Evolutionary conservation across 2,113 vertebrate species (phyloP).

Genomic region (Bos indicus): DNA sequence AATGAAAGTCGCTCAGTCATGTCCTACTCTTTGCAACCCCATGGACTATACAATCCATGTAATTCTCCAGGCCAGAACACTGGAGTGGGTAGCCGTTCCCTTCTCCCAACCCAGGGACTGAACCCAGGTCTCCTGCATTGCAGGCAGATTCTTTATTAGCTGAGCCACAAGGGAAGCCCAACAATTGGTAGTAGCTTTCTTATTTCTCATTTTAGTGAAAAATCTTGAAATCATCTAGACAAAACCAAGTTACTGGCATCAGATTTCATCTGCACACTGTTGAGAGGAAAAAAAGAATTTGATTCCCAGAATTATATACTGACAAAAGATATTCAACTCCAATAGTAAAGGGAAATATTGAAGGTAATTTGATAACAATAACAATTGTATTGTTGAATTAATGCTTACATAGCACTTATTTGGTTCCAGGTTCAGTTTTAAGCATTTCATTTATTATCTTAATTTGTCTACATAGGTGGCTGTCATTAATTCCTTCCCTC

Average conservation of each 20-base stretch:
- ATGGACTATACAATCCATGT: background rate
- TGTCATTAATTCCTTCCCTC: background rate
- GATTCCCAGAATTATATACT: background rate
- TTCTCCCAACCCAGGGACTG: background rate
- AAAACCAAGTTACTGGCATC: background rate
- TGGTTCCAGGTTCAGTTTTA: background rate
- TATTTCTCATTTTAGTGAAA: slow-evolving; percentile 17
- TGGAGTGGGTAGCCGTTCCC: background rate
- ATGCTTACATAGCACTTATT: background rate
- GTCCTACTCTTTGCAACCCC: background rate
- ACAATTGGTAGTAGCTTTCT: background rate
- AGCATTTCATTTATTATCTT: background rate
- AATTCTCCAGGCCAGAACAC: background rate
- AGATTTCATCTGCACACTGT: background rate
- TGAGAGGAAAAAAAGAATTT: background rate
- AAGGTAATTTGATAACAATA: background rate
- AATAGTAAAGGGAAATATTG: background rate
- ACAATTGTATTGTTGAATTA: background rate
- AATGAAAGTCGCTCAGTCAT: background rate
- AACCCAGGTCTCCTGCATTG: background rate
- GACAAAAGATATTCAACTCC: background rate
- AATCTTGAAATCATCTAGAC: background rate
- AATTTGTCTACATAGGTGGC: background rate
- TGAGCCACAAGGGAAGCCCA: background rate
- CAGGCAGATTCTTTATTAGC: background rate